phyloP scores from a whole-genome alignment of 1,140 invertebrate species.

The Ephestia elutella region DNA sequence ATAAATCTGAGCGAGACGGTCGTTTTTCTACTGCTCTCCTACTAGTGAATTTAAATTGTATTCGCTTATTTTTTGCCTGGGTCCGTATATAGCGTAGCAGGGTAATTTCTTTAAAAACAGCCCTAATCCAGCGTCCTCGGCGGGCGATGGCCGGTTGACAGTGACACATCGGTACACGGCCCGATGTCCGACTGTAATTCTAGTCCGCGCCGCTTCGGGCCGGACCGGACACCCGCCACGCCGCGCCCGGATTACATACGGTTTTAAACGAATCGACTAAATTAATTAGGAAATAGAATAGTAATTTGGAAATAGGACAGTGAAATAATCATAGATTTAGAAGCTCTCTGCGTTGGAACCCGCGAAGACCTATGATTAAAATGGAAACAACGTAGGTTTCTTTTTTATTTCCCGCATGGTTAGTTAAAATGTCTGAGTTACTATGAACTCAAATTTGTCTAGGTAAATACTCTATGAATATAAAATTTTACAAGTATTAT shows the following conservation, averaged over 20 bases:
- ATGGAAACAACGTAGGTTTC: too few relatives aligned
- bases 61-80: background rate
- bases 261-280: slow-evolving; percentile 46
- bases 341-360: too few relatives aligned
- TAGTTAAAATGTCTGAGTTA: too few relatives aligned
- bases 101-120: slow-evolving; percentile 63
- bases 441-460: too few relatives aligned
- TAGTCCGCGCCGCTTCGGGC: slow-evolving; percentile 40
- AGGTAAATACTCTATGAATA: too few relatives aligned
- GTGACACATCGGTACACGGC: slow-evolving; percentile 73
- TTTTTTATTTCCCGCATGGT: too few relatives aligned
- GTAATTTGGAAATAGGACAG: background rate
- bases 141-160: slow-evolving; percentile 59
- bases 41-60: background rate
- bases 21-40: too few relatives aligned
- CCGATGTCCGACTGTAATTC: slow-evolving; percentile 70
- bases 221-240: background rate
- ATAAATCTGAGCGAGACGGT: too few relatives aligned
- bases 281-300: slow-evolving; percentile 37
- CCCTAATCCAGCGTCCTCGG: slow-evolving; percentile 56
- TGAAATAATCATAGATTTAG: too few relatives aligned
- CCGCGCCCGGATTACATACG: slow-evolving; percentile 3
- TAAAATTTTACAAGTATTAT: too few relatives aligned
- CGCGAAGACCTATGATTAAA: too few relatives aligned
- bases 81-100: slow-evolving; percentile 11